Evolutionary conservation across 2,113 vertebrate species (phyloP).

Genomic region (Pseudopipra pipra): DNA sequence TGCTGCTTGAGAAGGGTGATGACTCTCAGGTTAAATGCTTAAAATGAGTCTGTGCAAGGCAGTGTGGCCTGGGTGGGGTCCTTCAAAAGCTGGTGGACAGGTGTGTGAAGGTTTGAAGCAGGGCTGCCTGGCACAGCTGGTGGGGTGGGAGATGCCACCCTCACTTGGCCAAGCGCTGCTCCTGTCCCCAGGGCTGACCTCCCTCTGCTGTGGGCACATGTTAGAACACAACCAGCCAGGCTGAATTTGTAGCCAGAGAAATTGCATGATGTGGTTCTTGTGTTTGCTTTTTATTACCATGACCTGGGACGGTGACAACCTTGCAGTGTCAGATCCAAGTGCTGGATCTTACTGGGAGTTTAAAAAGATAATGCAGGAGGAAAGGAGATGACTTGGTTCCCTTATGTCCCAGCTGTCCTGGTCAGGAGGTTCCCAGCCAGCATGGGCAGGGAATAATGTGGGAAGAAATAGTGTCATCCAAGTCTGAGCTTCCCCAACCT

Average conservation of each 20-base stretch:
- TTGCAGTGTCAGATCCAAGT: neutral
- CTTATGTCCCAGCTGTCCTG: neutral
- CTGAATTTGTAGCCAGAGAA: neutral
- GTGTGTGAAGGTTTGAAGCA: neutral
- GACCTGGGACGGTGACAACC: neutral
- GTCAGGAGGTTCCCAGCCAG: neutral
- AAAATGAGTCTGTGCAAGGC: neutral
- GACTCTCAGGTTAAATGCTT: neutral
- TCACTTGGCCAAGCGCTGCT: neutral
- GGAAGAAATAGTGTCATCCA: neutral
- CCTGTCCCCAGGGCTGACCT: neutral
- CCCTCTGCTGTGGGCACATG: accelerated
- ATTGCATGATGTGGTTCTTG: neutral
- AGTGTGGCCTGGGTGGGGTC: neutral
- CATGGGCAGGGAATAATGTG: accelerated
- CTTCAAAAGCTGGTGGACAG: neutral
- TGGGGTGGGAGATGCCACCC: neutral
- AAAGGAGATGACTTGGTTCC: neutral
- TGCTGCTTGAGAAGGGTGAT: neutral
- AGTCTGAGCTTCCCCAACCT: neutral
- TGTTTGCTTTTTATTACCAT: neutral
- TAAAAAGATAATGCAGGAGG: neutral
- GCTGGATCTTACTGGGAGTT: neutral
- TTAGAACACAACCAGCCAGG: neutral
- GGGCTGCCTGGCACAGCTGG: neutral